Evolutionary conservation across 2,888 invertebrate species (phyloP).

Genomic region (Himalopsyche anomala): DNA sequence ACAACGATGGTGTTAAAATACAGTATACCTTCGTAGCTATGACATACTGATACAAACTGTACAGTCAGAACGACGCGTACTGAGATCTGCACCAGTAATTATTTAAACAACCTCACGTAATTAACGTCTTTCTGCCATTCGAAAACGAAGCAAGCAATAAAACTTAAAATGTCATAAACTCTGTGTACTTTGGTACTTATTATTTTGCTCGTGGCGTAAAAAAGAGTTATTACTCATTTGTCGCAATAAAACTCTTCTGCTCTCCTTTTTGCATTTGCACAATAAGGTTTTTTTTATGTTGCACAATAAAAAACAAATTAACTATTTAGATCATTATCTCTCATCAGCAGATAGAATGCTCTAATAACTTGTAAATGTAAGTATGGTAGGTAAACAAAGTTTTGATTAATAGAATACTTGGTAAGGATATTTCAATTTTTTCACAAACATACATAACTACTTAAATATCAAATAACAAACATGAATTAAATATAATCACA

Average conservation of each 20-base stretch:
- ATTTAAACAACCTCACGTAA: not conserved
- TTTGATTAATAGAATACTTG: too few relatives aligned
- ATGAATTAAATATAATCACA: too few relatives aligned
- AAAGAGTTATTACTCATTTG: not conserved
- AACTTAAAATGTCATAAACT: slow-evolving; percentile 10
- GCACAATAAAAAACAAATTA: slow-evolving; percentile 8
- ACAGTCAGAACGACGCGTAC: not conserved
- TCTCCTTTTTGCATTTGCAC: not conserved
- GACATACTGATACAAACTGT: too few relatives aligned
- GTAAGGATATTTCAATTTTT: too few relatives aligned
- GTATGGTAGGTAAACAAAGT: too few relatives aligned
- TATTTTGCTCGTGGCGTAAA: not conserved
- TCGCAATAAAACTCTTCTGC: not conserved
- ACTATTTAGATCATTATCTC: not conserved
- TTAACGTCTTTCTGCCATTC: not conserved
- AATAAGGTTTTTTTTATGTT: not conserved
- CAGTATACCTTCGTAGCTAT: too few relatives aligned
- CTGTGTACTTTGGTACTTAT: not conserved
- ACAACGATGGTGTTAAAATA: too few relatives aligned
- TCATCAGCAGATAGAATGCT: not conserved
- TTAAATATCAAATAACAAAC: too few relatives aligned
- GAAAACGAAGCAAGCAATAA: not conserved
- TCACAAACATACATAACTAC: too few relatives aligned
- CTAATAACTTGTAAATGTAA: too few relatives aligned
- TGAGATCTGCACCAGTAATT: slow-evolving; percentile 5